Conservation (phyloP, 2,888 invertebrate genomes). For the Busseola fusca region DNA sequence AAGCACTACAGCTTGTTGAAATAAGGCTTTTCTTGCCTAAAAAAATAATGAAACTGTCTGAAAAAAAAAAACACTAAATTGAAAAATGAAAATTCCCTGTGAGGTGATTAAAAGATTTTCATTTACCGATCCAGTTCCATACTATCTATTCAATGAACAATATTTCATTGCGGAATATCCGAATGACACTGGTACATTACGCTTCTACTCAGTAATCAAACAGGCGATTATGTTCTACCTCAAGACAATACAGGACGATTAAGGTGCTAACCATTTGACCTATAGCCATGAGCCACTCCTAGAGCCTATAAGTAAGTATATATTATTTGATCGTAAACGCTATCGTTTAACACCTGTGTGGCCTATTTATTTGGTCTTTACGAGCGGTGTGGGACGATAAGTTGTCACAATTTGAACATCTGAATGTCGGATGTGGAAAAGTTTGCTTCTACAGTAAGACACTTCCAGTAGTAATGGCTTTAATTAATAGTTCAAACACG, state of each 20-base stretch:
- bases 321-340: constrained; percentile 37
- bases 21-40: neutral
- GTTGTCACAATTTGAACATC: constrained; percentile 22
- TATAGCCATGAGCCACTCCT: constrained; percentile 31
- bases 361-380: constrained; percentile 18
- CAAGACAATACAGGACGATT: constrained; percentile 31
- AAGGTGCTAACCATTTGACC: constrained; percentile 21
- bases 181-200: neutral
- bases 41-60: neutral
- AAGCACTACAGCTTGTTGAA: neutral
- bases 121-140: neutral
- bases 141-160: neutral
- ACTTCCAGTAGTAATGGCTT: neutral
- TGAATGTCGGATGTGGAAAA: neutral
- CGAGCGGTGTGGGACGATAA: constrained; percentile 25
- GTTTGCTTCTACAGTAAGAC: neutral
- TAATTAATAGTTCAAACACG: neutral
- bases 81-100: neutral
- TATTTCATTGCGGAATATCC: neutral
- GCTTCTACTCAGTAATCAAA: neutral
- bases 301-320: neutral
- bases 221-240: neutral
- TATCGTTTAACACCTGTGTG: constrained; percentile 37
- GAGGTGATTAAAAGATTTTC: neutral
- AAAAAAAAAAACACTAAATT: too few relatives aligned